Base-by-base conservation (phyloP, 2,888 invertebrate species). In the Azorinus chamasolen region DNA sequence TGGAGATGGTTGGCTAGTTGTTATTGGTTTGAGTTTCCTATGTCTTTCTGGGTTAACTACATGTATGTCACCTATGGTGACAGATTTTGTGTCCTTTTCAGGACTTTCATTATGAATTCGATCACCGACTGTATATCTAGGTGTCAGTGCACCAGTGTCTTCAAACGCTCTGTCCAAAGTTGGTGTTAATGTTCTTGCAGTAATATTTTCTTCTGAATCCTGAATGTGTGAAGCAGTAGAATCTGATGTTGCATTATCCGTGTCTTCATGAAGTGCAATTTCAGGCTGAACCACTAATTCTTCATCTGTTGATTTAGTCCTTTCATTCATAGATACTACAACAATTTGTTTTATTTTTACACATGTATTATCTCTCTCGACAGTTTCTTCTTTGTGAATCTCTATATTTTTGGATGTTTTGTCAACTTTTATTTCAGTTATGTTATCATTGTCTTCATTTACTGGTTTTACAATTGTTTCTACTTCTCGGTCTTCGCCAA, bases 271-370 rank as follows among this genome's bases (percentile, higher is more conserved):
- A 10, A 32, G 5, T 32, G 32, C 4, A 6, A 32, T 32, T 6
- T 32, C 32, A 6, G 32, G 32, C 32, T 32, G 32, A 20, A 20
- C 39, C 14, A 18, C 22, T 2, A 16, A n/a, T 6, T 27, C 50
- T 18, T 37, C 8, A 20, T 48, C 37, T 1, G 22, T 20, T 39
- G 20, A 37, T 25, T 43, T 24, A 3, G 5, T 12, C 27, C 63
- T 62, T n/a, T 69, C 69, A 37, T 76, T 65, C 4, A 62, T 51
- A 5, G 80, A 80, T n/a, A 80, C 80, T 25, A 80, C 75, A 54
- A 80, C 72, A 39, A 80, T 80, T 48, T 80, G 80, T 57, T 80
- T 80, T 14, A 80, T 73, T 24, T 69, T 76, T 25, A 76, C 76
- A 6, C 45, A 16, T 24, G 72, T 72, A n/a, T 76, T 27, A 41